Conservation (phyloP, 2,797 vertebrate genomes). For the Macroramphosus scolopax region DNA sequence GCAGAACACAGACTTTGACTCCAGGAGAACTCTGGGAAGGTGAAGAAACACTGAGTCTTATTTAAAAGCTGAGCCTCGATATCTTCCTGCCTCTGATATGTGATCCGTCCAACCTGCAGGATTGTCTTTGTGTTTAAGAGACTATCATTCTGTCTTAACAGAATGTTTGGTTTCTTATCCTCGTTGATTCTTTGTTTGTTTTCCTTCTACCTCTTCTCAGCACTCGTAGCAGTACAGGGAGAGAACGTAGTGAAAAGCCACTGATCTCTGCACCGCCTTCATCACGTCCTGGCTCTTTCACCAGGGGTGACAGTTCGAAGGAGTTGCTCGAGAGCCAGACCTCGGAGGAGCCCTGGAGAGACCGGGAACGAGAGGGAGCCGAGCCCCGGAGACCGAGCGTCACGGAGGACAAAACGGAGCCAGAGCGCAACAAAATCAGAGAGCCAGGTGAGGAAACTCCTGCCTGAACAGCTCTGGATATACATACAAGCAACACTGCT, state of each 20-base stretch:
- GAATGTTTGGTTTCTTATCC: too few species aligned
- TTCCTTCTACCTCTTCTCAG: neutral
- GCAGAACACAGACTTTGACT: slow-evolving; percentile 83
- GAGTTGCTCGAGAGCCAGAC: slow-evolving; percentile 84
- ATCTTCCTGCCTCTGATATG: too few species aligned
- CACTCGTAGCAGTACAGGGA: slow-evolving; percentile 79
- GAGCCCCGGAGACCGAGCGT: slow-evolving; percentile 76
- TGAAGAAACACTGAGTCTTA: slow-evolving; percentile 52
- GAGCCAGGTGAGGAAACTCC: slow-evolving; percentile 78
- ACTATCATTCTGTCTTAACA: too few species aligned
- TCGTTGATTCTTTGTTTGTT: neutral
- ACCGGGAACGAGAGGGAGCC: slow-evolving; percentile 80
- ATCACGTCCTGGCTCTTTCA: slow-evolving; percentile 78
- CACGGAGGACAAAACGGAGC: slow-evolving; percentile 81
- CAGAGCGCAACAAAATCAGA: slow-evolving; percentile 75
- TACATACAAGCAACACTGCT: neutral
- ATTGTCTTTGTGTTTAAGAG: too few species aligned
- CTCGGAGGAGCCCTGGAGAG: slow-evolving; percentile 82
- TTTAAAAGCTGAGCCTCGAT: too few species aligned
- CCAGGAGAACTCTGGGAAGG: slow-evolving; percentile 88
- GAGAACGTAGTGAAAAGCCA: slow-evolving; percentile 89
- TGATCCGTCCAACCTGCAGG: too few species aligned
- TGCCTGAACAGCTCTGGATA: neutral
- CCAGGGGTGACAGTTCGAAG: slow-evolving; percentile 83
- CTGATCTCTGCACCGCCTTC: slow-evolving; percentile 65